Base-by-base conservation (phyloP, 2,797 vertebrate species). In the Amazona ochrocephala region DNA sequence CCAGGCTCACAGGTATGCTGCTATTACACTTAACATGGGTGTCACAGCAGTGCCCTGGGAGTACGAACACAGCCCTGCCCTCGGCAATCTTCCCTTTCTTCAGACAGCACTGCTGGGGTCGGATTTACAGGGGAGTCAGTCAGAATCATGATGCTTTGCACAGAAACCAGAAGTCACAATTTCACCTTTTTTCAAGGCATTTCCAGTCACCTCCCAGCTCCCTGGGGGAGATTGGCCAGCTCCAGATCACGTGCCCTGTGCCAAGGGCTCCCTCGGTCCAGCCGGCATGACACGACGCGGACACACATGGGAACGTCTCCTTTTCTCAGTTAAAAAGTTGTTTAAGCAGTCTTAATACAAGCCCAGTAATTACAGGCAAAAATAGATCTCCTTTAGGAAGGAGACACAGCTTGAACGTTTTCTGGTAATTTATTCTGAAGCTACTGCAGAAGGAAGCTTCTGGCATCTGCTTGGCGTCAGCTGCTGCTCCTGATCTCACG, bases 91-190 rank as follows among this genome's bases (percentile, higher is more conserved):
- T 18, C 32, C 39, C 60, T 9, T 62, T 8, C 64, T 50, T 18
- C 23, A 5, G n/a, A 19, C 32, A 42, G 45, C 27, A 11, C 47
- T 23, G 37, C n/a, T 53, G 18, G 48, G 21, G 2, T 26, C 29
- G 15, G 22, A 10, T 9, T 45, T 20, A 16, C 2, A 2, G 11
- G 34, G 34, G 42, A 22, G 64, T 1, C 22, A 37, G 48, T 7
- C 29, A 10, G 5, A 50, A 26, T 10, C 10, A 3, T 39, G 13
- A n/a, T 1, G 1, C 18, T 2, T 14, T 21, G 8, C n/a, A 14
- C 48, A 32, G 45, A 78, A 45, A n/a, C 23, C 54, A 19, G 7
- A 32, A 39, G 42, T 16, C 45, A 70, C 23, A 23, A 39, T 50
- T 60, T 67, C 56, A 37, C 23, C 7, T 24, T 26, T 26, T 37